A percentile compares a stretch with the other conserved stretches of the same genome.
phyloP scores from a whole-genome alignment of 2,113 vertebrate genomes.

The Neolamprologus modestus region DNA sequence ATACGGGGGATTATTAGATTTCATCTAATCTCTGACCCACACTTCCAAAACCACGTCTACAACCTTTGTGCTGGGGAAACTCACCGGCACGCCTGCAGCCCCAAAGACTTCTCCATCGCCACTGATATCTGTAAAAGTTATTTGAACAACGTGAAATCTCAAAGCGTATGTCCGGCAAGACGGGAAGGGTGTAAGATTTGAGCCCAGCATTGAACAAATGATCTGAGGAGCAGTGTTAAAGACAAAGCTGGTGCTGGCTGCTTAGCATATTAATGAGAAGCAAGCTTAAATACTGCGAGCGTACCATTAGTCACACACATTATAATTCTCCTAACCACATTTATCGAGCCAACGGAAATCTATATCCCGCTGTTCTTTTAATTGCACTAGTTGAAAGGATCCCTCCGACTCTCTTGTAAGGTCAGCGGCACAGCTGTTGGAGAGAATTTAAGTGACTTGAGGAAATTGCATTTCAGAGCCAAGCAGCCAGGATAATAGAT shows the following conservation, averaged over 20 bases:
- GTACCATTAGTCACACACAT: conserved; percentile 46
- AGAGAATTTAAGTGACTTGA: conserved; percentile 5
- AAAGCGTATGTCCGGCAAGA: not conserved
- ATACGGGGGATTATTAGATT: conserved; percentile 1
- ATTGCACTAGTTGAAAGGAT: conserved; percentile 33
- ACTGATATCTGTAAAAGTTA: conserved; percentile 20
- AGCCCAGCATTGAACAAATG: conserved; percentile 13
- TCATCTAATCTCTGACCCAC: not conserved
- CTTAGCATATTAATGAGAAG: conserved; percentile 47
- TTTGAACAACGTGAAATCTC: conserved; percentile 29
- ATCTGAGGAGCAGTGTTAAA: conserved; percentile 10
- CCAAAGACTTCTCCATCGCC: not conserved
- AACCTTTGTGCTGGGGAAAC: not conserved
- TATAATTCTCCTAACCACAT: conserved; percentile 41
- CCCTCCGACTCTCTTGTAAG: conserved; percentile 27
- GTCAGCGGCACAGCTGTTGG: conserved; percentile 23
- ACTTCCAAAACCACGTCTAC: not conserved
- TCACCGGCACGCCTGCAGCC: not conserved
- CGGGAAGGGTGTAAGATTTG: not conserved
- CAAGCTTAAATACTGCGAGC: conserved; percentile 35
- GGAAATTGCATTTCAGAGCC: conserved; percentile 1
- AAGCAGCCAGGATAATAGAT: not conserved
- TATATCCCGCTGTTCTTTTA: conserved; percentile 49
- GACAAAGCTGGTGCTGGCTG: conserved; percentile 6
- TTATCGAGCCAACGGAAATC: conserved; percentile 47